A percentile compares a stretch with the other conserved stretches of the same genome.
phyloP scores from a whole-genome alignment of 2,797 vertebrate genomes.

The Lepidocolaptes lacrymiger region DNA sequence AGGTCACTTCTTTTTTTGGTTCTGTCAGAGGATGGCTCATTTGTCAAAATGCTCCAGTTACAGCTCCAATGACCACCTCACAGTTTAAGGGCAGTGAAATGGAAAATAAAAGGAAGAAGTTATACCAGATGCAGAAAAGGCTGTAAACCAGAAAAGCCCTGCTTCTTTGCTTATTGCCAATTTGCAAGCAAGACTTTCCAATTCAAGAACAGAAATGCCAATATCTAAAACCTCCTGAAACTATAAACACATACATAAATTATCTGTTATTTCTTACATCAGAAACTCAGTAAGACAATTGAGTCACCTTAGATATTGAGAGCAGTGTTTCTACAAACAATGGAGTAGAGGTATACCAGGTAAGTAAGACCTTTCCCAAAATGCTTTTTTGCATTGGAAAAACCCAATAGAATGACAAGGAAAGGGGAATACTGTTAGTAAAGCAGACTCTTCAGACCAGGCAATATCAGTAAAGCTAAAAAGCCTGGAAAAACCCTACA shows the following conservation, averaged over 20 bases:
- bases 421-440: background rate
- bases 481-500: rapidly evolving
- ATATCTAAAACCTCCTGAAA: background rate
- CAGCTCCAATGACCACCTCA: background rate
- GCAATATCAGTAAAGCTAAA: background rate
- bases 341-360: background rate
- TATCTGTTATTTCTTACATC: background rate
- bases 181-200: background rate
- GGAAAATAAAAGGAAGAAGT: slow-evolving; percentile 8
- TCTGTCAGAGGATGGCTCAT: background rate
- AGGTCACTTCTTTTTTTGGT: background rate
- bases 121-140: background rate
- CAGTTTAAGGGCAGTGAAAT: background rate
- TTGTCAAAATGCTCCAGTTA: slow-evolving; percentile 3
- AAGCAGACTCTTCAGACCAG: background rate
- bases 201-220: background rate
- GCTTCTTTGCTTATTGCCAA: background rate
- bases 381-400: background rate
- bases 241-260: background rate
- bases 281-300: background rate
- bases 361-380: background rate
- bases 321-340: background rate
- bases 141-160: background rate
- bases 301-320: background rate
- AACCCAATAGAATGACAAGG: background rate